Percentiles rank a stretch among this genome's conserved stretches.
Conservation (phyloP, 2,888 invertebrate species). For the Crematogaster levior region DNA sequence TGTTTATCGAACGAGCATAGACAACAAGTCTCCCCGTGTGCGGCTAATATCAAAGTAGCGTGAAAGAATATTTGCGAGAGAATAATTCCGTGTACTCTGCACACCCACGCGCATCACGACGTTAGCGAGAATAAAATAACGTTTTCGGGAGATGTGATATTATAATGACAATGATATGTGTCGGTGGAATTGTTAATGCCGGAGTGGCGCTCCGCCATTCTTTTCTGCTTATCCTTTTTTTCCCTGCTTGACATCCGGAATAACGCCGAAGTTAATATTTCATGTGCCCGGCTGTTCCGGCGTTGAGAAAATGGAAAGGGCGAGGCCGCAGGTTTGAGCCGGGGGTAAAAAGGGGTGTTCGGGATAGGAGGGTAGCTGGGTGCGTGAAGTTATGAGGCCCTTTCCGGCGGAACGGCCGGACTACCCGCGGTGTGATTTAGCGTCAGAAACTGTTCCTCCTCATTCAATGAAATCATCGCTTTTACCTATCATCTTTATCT, state of each 20-base stretch:
- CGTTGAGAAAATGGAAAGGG: conserved; percentile 82
- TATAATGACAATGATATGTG: conserved; percentile 36
- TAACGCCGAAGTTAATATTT: conserved; percentile 82
- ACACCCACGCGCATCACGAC: background rate
- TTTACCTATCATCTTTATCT: conserved; percentile 64
- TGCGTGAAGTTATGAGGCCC: conserved; percentile 81
- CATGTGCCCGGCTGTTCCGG: conserved; percentile 82
- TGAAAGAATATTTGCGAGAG: background rate
- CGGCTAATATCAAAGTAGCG: background rate
- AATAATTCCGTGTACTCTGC: background rate
- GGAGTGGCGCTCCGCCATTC: conserved; percentile 51
- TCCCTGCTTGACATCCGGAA: conserved; percentile 76
- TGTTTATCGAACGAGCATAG: conserved; percentile 18
- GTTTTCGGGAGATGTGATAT: conserved; percentile 26
- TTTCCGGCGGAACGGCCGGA: conserved; percentile 79
- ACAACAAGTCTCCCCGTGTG: background rate
- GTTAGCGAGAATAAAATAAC: background rate
- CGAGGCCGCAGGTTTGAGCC: conserved; percentile 67
- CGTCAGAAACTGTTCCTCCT: conserved; percentile 76
- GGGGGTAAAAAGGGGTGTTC: conserved; percentile 64
- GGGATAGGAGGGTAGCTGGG: conserved; percentile 68
- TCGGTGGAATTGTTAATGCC: conserved; percentile 61
- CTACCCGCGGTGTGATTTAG: conserved; percentile 81
- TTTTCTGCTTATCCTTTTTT: conserved; percentile 56
- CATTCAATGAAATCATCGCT: conserved; percentile 80